Base-by-base conservation (phyloP, 2,888 invertebrate species). In the Suillia variegata region DNA sequence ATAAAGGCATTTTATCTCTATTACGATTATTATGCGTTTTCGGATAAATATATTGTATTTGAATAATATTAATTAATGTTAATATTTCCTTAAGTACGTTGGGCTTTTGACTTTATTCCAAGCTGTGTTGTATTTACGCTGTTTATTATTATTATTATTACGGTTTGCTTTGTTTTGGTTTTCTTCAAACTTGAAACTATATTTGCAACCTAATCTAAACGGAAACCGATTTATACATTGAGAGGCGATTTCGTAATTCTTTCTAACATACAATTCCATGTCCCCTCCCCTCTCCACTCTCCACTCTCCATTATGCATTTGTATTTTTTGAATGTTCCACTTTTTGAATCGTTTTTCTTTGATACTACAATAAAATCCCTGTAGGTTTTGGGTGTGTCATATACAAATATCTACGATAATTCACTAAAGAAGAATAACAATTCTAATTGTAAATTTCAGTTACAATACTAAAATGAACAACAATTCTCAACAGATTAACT, bases 291-390 rank as follows among this genome's bases (percentile, higher is more conserved):
- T 17, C 15, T 34, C 15, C 15, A 15, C 12, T 18, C 20, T 12
- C 10, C 47, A 47, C 15, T 47, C 20, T 47, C 20, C 12, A 15
- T 45, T 58, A 33, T 52, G 50, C 3, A 50, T 58, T 47, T 52
- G 50, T 13, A 50, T 24, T n/a, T 50, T n/a, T n/a, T n/a, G n/a
- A n/a, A n/a, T n/a, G n/a, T n/a, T n/a, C n/a, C n/a, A n/a, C n/a
- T n/a, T n/a, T n/a, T n/a, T n/a, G n/a, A n/a, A n/a, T n/a, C n/a
- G n/a, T n/a, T n/a, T n/a, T n/a, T n/a, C 13, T 17, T 47, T 59
- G 70, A 69, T 65, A 66, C 77, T 78, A 78, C 78, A 71, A 67
- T 76, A 78, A 78, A 78, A 78, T 78, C 78, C 78, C 78, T 78
- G 78, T 78, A 78, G 74, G 72, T 72, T 71, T 68, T 69, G 70